Evolutionary conservation across 2,797 vertebrate genomes (phyloP), one percentile per base, ranked within the genome.

Genomic region (Bradypus variegatus): DNA sequence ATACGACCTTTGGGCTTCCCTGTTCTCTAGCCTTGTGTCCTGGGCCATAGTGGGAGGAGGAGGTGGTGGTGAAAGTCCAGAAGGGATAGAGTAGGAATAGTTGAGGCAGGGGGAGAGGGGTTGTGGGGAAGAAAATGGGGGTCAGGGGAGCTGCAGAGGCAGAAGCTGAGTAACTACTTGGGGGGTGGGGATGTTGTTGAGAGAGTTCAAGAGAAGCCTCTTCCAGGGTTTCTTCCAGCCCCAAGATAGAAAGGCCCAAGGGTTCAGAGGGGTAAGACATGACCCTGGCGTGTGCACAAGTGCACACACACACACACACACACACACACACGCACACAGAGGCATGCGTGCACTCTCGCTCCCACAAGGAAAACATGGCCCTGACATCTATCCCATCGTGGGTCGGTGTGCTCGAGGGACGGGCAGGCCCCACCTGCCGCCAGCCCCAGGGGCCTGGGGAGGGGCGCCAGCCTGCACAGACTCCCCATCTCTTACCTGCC

Each of bases 241-340:
- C 82, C 8, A 29, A 33, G 45, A 60, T 31, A 67, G 45, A 33
- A 81, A 64, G 33, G 60, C 23, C n/a, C 27, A 23, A 62, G 29
- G 33, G 14, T 45, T 48, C n/a, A 70, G 62, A 70, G 64, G 4
- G 18, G 5, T 19, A 75, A 83, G 33, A 11, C 36, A 0, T 0
- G 6, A 27, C 23, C 33, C 36, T 31, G n/a, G 31, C 18, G 8
- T n/a, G 41, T 15, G 23, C 25, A 2, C 29, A 48, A 25, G 9
- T 2, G 4, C 7, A 0, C 2, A 1, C 9, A 1, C 0, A 6
- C 4, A 4, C 1, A 4, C 6, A 33, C 19, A 1, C 50, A 29
- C 38, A 15, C 31, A 13, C n/a, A 8, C 38, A 36, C 14, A 7
- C 29, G 2, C 27, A 4, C 29, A 2, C 6, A 6, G 6, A 18